phyloP scores from a whole-genome alignment of 1,140 invertebrate species.

The Drosophila burlai region DNA sequence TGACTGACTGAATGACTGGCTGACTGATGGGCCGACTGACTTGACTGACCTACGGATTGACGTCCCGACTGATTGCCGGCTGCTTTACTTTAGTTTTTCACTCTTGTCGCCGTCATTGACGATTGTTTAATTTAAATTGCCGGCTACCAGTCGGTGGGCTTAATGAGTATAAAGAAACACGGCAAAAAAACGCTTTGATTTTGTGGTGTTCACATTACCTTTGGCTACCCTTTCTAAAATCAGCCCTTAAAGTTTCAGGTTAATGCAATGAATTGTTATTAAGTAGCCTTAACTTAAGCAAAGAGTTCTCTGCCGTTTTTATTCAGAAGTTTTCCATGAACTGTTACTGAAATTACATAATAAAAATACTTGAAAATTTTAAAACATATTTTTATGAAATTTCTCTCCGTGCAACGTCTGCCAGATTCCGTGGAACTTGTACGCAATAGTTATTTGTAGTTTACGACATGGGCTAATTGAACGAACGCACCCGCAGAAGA shows the following conservation, averaged over 20 bases:
- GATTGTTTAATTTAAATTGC: constrained; percentile 65
- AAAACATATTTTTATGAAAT: background rate
- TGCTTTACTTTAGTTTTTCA: constrained; percentile 81
- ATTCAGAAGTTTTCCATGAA: no score
- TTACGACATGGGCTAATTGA: constrained; percentile 81
- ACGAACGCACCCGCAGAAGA: constrained; percentile 60
- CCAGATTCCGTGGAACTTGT: constrained; percentile 50
- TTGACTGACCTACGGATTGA: constrained; percentile 29
- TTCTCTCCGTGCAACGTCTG: background rate
- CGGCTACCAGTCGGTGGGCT: constrained; percentile 44
- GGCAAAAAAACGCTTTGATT: constrained; percentile 18
- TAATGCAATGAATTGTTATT: background rate
- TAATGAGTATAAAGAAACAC: constrained; percentile 59
- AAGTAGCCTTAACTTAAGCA: background rate
- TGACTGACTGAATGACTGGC: constrained; percentile 19
- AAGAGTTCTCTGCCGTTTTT: no score
- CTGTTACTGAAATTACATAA: no score
- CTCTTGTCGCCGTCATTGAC: constrained; percentile 75
- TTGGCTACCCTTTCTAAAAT: no score
- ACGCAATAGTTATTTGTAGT: constrained; percentile 81
- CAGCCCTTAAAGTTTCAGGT: background rate
- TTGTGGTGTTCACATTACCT: background rate
- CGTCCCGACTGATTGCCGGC: constrained; percentile 59
- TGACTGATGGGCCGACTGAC: constrained; percentile 2
- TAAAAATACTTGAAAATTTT: background rate